phyloP scores from a whole-genome alignment of 2,888 invertebrate species.

The Lymantria monacha region DNA sequence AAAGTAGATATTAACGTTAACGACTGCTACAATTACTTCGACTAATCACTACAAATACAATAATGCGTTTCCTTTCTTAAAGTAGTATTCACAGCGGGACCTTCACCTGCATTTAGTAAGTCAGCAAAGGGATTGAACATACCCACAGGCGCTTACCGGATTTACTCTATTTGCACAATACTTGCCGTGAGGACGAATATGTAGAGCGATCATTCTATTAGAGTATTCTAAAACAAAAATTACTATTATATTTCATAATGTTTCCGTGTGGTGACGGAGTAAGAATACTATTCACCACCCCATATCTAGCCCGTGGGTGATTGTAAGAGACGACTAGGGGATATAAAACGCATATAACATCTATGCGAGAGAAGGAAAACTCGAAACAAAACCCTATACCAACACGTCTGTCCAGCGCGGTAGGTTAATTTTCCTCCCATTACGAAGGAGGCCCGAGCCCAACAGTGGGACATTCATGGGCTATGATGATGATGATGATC shows the following conservation, averaged over 20 bases:
- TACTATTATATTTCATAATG: background rate
- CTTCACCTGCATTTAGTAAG: constrained; percentile 41
- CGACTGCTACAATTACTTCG: constrained; percentile 7
- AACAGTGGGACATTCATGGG: too few relatives aligned
- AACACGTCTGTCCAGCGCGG: too few relatives aligned
- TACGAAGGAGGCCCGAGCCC: too few relatives aligned
- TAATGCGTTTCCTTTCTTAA: constrained; percentile 36
- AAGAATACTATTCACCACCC: too few relatives aligned
- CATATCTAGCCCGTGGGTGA: too few relatives aligned
- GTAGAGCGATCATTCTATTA: constrained; percentile 30
- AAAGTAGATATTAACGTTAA: background rate
- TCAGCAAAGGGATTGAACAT: constrained; percentile 26
- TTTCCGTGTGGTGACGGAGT: too few relatives aligned
- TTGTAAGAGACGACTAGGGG: too few relatives aligned
- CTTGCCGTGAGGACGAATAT: constrained; percentile 44
- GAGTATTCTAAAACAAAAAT: constrained; percentile 7
- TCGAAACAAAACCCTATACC: too few relatives aligned
- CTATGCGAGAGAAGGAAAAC: too few relatives aligned
- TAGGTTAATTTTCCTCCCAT: too few relatives aligned
- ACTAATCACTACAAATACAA: constrained; percentile 9
- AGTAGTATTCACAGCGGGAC: constrained; percentile 23
- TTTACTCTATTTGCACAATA: constrained; percentile 74
- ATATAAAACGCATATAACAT: too few relatives aligned
- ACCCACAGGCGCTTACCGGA: constrained; percentile 66
- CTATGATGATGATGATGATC: too few relatives aligned